Evolutionary conservation across 2,797 vertebrate genomes (phyloP).

Genomic region (Pipistrellus kuhlii): DNA sequence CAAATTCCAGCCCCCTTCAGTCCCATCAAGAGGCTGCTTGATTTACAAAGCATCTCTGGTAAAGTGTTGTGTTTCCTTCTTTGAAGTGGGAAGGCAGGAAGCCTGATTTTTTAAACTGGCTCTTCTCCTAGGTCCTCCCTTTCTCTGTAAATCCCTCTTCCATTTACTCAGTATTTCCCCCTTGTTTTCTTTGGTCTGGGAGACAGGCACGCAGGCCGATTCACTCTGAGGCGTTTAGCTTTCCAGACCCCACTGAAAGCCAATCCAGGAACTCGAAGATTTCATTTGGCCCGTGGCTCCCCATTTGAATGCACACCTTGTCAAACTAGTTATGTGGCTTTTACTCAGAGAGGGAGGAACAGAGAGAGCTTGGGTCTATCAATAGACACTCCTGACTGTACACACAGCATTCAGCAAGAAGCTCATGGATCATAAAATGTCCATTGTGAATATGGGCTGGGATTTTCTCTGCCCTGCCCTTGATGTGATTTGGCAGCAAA

Average conservation of each 20-base stretch:
- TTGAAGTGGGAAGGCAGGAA: conserved; percentile 41
- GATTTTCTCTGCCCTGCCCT: neutral
- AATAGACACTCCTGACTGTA: neutral
- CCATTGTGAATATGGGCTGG: neutral
- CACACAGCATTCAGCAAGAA: neutral
- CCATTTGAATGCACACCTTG: conserved; percentile 54
- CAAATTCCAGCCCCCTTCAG: neutral
- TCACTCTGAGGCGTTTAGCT: neutral
- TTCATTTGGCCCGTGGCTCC: neutral
- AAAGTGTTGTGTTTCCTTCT: neutral
- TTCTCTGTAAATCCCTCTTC: conserved; percentile 10
- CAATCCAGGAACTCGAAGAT: neutral
- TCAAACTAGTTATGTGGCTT: conserved; percentile 73
- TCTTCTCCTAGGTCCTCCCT: neutral
- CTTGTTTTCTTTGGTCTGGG: neutral
- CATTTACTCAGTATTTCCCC: neutral
- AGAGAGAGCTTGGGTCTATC: neutral
- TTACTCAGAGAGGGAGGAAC: conserved; percentile 38
- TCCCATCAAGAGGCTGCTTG: conserved; percentile 20
- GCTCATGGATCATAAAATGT: neutral
- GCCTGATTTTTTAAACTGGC: conserved; percentile 8
- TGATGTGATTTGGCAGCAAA: neutral
- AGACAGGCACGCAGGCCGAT: neutral
- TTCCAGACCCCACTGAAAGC: neutral
- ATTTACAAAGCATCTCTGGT: conserved; percentile 55